Percentiles rank a stretch among this genome's conserved stretches.
phyloP scores from a whole-genome alignment of 1,140 invertebrate genomes.

The Drosophila miranda region DNA sequence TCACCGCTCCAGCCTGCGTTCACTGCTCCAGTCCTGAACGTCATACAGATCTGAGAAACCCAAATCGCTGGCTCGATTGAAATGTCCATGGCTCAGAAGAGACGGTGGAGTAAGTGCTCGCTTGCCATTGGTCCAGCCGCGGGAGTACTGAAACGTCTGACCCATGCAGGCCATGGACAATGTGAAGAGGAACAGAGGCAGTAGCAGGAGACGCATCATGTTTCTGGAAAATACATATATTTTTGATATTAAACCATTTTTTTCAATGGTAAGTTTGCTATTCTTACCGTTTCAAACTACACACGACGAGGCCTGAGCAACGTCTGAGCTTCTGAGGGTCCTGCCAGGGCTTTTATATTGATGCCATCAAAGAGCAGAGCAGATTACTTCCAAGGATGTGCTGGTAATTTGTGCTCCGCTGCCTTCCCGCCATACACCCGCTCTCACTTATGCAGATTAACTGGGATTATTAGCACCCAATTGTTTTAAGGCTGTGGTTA shows the following conservation, averaged over 20 bases:
- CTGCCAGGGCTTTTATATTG: constrained; percentile 59
- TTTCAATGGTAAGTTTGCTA: too few relatives aligned
- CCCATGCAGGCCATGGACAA: constrained; percentile 72
- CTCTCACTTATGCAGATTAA: constrained; percentile 70
- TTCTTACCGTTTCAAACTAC: constrained; percentile 21
- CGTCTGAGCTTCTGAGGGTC: constrained; percentile 49
- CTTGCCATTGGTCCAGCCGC: constrained; percentile 90
- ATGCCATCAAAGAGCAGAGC: constrained; percentile 30
- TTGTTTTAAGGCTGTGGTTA: constrained; percentile 72
- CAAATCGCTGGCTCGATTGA: constrained; percentile 46
- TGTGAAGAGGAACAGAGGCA: constrained; percentile 70
- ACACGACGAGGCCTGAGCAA: constrained; percentile 26
- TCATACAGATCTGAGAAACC: constrained; percentile 63
- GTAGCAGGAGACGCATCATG: constrained; percentile 70
- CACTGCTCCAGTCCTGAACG: constrained; percentile 47
- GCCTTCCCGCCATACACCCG: constrained; percentile 38
- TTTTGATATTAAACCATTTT: too few relatives aligned
- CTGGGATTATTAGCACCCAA: constrained; percentile 77
- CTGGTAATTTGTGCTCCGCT: constrained; percentile 6
- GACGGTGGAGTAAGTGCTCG: constrained; percentile 77
- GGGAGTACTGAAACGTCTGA: constrained; percentile 89
- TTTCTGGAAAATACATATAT: neutral
- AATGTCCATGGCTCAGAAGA: constrained; percentile 42
- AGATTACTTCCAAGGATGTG: constrained; percentile 5
- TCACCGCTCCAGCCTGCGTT: constrained; percentile 68